These are phyloP conservation scores for Petrosia ficiformis DNA, from an alignment of 37 sponge, comb jelly and placozoan species.

Conservation along the genomic window DNA sequence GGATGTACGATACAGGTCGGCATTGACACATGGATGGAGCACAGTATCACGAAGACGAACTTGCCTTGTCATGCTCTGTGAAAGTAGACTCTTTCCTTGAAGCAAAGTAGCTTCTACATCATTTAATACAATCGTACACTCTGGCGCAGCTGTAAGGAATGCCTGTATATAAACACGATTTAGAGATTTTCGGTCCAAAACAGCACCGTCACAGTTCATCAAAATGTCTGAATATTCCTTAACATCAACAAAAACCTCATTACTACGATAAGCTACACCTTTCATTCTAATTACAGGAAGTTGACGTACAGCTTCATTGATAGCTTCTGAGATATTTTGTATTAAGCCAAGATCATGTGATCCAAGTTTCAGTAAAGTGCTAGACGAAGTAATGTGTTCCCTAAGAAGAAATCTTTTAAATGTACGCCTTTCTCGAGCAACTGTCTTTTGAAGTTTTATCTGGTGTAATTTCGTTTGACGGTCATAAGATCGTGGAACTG, in stretches of 20 bases:
- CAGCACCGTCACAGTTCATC: constrained; percentile 90
- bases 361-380: constrained; percentile 74
- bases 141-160: constrained; percentile 55
- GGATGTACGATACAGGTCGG: constrained; percentile 30
- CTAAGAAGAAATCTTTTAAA: constrained; percentile 70
- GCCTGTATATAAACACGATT: constrained; percentile 75
- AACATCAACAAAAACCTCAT: constrained; percentile 86
- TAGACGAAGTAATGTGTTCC: constrained; percentile 62
- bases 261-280: constrained; percentile 76
- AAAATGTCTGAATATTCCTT: constrained; percentile 74
- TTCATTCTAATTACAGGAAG: constrained; percentile 68
- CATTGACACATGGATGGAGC: constrained; percentile 83
- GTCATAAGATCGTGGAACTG: constrained; percentile 40
- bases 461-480: constrained; percentile 71
- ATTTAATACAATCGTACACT: constrained; percentile 69
- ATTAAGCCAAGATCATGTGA: constrained; percentile 51
- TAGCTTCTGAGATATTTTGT: constrained; percentile 52
- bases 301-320: constrained; percentile 69
- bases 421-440: constrained; percentile 61
- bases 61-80: constrained; percentile 54
- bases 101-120: constrained; percentile 71
- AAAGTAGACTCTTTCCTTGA: constrained; percentile 48
- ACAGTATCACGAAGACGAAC: constrained; percentile 63
- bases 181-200: constrained; percentile 66
- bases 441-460: constrained; percentile 47